A percentile compares a stretch with the other conserved stretches of the same genome.
Evolutionary conservation across 2,888 invertebrate genomes (phyloP).

Genomic region (Idaea aversata): DNA sequence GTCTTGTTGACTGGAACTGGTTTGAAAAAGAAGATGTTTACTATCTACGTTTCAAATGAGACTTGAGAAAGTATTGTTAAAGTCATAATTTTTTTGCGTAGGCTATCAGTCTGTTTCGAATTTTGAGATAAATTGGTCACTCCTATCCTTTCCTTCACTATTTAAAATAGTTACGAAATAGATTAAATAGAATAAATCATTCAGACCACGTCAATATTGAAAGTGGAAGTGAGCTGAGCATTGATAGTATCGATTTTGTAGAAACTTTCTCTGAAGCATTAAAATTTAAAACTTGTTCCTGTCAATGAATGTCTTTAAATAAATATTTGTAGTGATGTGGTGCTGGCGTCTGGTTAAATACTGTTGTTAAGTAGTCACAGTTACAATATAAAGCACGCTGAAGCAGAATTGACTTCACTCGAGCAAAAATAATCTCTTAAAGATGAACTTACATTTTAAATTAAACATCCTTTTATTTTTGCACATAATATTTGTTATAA

Average conservation of each 20-base stretch:
- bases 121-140: neutral
- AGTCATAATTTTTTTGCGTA: neutral
- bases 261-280: conserved; percentile 71
- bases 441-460: conserved; percentile 35
- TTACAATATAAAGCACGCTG: conserved; percentile 60
- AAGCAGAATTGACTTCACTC: conserved; percentile 36
- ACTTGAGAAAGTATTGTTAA: neutral
- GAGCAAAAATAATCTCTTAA: conserved; percentile 7
- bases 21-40: neutral
- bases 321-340: conserved; percentile 58
- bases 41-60: neutral
- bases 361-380: conserved; percentile 54
- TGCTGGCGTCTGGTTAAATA: conserved; percentile 66
- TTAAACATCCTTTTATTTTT: conserved; percentile 32
- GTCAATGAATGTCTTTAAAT: conserved; percentile 58
- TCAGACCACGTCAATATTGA: conserved; percentile 53
- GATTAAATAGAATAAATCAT: conserved; percentile 27
- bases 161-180: neutral
- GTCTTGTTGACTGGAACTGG: neutral
- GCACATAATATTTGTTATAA: neutral
- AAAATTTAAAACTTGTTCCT: conserved; percentile 77
- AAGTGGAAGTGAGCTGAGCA: conserved; percentile 59
- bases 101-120: neutral
- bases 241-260: conserved; percentile 48
- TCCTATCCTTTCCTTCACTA: neutral